phyloP scores from a whole-genome alignment of 2,113 vertebrate species.

The Ptilorrhoa leucosticta region DNA sequence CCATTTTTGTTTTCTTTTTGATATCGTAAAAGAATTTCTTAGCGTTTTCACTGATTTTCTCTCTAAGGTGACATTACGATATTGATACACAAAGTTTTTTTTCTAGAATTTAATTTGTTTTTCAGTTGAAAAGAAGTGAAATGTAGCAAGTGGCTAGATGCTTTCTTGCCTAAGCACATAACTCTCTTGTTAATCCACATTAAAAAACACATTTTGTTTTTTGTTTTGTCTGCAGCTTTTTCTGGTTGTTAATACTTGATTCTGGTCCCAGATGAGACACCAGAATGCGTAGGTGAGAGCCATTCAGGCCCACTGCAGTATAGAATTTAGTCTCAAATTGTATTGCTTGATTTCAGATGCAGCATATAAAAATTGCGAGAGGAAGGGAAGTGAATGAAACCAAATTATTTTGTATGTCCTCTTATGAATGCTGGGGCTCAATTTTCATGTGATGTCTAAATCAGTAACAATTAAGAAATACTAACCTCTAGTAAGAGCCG shows the following conservation, averaged over 20 bases:
- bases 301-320: background rate
- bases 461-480: background rate
- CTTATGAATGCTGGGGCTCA: background rate
- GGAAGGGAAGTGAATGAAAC: background rate
- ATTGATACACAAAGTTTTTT: background rate
- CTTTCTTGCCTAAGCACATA: background rate
- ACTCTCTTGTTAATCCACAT: background rate
- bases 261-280: background rate
- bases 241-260: background rate
- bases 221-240: background rate
- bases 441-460: background rate
- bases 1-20: background rate
- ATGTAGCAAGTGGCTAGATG: background rate
- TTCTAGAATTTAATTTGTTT: background rate
- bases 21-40: background rate
- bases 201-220: background rate
- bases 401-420: background rate
- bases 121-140: background rate
- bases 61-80: background rate
- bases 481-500: background rate
- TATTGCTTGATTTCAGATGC: background rate
- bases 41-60: background rate
- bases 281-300: background rate
- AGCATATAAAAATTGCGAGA: background rate
- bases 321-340: background rate